A percentile compares a stretch with the other conserved stretches of the same genome.
Evolutionary conservation across 2,113 vertebrate genomes (phyloP).

Genomic region (Psephotus haematonotus): DNA sequence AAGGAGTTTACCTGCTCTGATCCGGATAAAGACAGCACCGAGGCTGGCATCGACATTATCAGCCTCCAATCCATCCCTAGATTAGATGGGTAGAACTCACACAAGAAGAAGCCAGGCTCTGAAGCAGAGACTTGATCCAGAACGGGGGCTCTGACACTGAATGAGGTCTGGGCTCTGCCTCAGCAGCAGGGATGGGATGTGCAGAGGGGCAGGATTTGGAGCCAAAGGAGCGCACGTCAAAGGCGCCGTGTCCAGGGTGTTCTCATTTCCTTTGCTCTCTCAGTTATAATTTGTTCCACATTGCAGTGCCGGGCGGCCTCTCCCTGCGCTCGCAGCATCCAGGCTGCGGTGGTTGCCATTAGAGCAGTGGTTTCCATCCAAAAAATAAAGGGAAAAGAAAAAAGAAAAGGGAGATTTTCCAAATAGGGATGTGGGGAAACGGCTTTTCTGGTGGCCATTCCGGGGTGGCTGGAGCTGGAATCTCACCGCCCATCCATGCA

Average conservation of each 20-base stretch:
- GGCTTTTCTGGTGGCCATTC: neutral
- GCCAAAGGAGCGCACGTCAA: neutral
- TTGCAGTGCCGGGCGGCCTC: neutral
- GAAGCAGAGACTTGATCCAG: neutral
- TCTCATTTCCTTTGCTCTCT: conserved; percentile 47
- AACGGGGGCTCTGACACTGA: neutral
- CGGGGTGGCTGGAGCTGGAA: neutral
- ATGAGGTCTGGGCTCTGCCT: neutral
- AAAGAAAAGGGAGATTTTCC: neutral
- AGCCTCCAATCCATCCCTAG: neutral
- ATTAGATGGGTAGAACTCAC: neutral
- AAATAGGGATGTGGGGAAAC: neutral
- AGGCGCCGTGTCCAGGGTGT: neutral
- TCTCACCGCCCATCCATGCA: neutral
- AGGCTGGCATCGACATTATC: neutral
- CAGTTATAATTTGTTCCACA: conserved; percentile 74
- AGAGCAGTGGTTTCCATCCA: conserved; percentile 20
- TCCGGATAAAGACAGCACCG: neutral
- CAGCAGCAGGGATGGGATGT: neutral
- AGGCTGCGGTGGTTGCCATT: neutral
- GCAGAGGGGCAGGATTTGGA: neutral
- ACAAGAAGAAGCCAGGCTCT: neutral
- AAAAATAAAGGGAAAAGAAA: neutral
- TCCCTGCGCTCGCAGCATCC: conserved; percentile 52
- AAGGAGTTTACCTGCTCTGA: conserved; percentile 50